Base-by-base conservation (phyloP, 2,797 vertebrate species). In the Vipera latastei region DNA sequence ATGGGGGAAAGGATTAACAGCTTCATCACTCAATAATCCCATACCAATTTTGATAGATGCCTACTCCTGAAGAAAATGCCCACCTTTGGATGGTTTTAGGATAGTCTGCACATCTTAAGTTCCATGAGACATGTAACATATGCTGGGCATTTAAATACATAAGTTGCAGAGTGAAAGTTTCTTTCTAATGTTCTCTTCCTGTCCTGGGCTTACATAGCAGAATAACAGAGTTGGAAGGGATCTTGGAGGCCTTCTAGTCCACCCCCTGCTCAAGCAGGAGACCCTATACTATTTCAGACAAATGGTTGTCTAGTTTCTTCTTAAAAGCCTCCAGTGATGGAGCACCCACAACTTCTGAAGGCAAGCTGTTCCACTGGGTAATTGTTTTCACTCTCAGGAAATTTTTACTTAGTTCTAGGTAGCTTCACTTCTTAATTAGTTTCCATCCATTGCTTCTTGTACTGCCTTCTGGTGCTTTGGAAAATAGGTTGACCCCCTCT, bases 11-110 rank as follows among this genome's bases (percentile, higher is more conserved):
- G 65, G 25, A 22, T 83, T 25, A 94, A 95, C 38, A 92, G 95
- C 69, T 20, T 78, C 51, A 91, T 95, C 78, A 83, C 61, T 65
- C 73, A 90, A 91, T 87, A 78, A 87, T 89, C 93, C 91, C 92
- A 73, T 89, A 86, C 90, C 90, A 92, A 38, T 92, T 93, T 61
- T 92, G 95, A 94, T 65, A 95, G 69, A 94, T 90, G 59, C 93
- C 6, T 57, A 32, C 48, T 51, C 26, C 32, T 90, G 18, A 87
- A 20, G 59, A 55, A 38, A 18, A 20, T 16, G 55, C 13, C 16
- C 11, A 53, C 3, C 3, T 18, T 44, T 44, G 32, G 9, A 61
- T 25, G 6, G 4, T n/a, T 78, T 88, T 8, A 63, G n/a, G n/a
- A 85, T 44, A 13, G 38, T 89, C 0, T 51, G 55, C 48, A 0